Evolutionary conservation across 1,140 invertebrate genomes (phyloP).

Genomic region (Cecropterus lyciades): DNA sequence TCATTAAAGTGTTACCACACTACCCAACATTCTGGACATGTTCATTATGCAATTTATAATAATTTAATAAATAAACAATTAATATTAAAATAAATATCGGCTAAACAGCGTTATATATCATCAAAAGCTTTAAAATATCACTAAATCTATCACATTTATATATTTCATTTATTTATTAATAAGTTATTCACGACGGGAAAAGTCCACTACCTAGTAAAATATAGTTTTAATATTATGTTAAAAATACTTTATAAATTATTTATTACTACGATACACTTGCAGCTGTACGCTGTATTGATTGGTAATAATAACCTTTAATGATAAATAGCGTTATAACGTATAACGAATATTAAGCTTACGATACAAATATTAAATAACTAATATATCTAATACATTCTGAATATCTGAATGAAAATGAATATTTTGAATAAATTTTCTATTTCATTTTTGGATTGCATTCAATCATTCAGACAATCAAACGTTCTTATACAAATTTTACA

Average conservation of each 20-base stretch:
- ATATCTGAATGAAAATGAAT: conserved; percentile 31
- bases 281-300: conserved; percentile 49
- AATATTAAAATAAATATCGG: neutral
- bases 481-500: conserved; percentile 31
- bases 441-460: conserved; percentile 17
- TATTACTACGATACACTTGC: conserved; percentile 72
- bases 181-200: conserved; percentile 35
- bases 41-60: too few relatives aligned
- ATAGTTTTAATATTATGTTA: conserved; percentile 39
- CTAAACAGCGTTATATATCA: conserved; percentile 32
- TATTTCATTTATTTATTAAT: conserved; percentile 31
- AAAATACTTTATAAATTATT: conserved; percentile 55
- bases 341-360: conserved; percentile 13
- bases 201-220: conserved; percentile 49
- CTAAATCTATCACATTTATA: conserved; percentile 60
- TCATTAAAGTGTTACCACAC: too few relatives aligned
- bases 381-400: conserved; percentile 30
- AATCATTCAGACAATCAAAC: conserved; percentile 41
- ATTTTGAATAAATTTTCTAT: conserved; percentile 17
- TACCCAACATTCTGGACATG: too few relatives aligned
- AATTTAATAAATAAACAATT: neutral
- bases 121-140: conserved; percentile 61
- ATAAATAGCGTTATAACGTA: conserved; percentile 7
- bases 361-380: conserved; percentile 15
- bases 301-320: neutral